These are phyloP conservation scores for Leptinotarsa peninsularis DNA, from an alignment of 2,888 invertebrate genomes.

Conservation along the genomic window DNA sequence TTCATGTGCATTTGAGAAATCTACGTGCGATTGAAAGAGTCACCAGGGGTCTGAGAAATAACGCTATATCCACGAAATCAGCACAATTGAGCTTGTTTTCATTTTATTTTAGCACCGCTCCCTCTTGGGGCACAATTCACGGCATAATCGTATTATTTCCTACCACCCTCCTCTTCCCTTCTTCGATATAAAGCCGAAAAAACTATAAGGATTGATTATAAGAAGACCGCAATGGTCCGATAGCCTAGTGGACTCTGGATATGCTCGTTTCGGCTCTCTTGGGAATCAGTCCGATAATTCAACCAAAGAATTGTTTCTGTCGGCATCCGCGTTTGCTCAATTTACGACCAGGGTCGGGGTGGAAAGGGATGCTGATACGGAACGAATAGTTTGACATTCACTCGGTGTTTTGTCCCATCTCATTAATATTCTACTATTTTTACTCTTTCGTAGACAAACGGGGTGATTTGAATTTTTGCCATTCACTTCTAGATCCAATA, in stretches of 20 bases:
- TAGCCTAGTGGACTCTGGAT: constrained; percentile 36
- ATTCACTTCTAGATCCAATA: too few relatives aligned
- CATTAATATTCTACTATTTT: too few relatives aligned
- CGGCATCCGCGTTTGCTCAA: constrained; percentile 61
- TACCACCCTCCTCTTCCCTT: constrained; percentile 55
- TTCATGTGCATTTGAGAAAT: constrained; percentile 55
- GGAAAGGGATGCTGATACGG: constrained; percentile 51
- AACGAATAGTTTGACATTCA: not conserved
- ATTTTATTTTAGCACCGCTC: constrained; percentile 63
- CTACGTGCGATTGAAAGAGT: constrained; percentile 61
- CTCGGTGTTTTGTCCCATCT: not conserved
- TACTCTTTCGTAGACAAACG: too few relatives aligned
- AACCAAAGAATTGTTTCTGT: constrained; percentile 60
- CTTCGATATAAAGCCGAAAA: constrained; percentile 57
- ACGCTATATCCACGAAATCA: constrained; percentile 56
- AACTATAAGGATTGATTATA: constrained; percentile 57
- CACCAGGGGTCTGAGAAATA: constrained; percentile 59
- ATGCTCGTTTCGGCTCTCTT: constrained; percentile 37
- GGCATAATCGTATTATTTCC: constrained; percentile 64
- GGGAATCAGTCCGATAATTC: constrained; percentile 57
- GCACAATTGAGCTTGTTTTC: constrained; percentile 65
- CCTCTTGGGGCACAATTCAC: constrained; percentile 61
- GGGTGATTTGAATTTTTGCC: too few relatives aligned
- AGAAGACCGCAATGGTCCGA: constrained; percentile 50
- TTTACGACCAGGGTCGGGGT: constrained; percentile 64